These are phyloP conservation scores for Numenius arquata DNA, from an alignment of 2,113 vertebrate genomes.

Conservation along the genomic window DNA sequence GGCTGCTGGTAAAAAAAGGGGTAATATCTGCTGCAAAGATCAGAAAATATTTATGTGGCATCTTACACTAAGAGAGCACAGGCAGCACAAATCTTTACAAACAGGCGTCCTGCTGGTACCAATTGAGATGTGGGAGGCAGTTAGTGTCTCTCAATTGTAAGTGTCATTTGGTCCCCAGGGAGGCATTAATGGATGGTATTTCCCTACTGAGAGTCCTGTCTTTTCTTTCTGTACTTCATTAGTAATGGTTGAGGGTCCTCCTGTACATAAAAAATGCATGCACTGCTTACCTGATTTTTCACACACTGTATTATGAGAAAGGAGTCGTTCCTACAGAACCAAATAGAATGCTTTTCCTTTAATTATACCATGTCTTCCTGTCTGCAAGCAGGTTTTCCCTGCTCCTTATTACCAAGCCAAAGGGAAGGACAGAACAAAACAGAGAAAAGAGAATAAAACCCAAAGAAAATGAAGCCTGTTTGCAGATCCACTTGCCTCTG, in stretches of 20 bases:
- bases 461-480: neutral
- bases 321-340: neutral
- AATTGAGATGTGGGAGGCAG: conserved; percentile 17
- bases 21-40: conserved; percentile 6
- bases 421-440: neutral
- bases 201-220: conserved; percentile 33
- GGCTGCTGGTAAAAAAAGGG: neutral
- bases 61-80: neutral
- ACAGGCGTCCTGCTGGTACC: conserved; percentile 44
- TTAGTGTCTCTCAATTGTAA: conserved; percentile 36
- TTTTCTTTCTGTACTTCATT: conserved; percentile 39
- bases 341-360: neutral
- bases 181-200: conserved; percentile 44
- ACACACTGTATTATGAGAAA: neutral
- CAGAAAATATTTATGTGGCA: conserved; percentile 35
- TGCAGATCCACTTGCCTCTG: neutral
- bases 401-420: neutral
- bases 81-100: conserved; percentile 24
- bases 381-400: neutral
- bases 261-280: conserved; percentile 41
- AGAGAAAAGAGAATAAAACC: neutral
- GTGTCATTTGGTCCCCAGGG: conserved; percentile 50
- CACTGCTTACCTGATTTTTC: conserved; percentile 1
- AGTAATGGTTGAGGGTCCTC: conserved; percentile 5
- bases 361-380: neutral